These are phyloP conservation scores for Patella vulgata DNA, from an alignment of 1,140 invertebrate species.

Conservation along the genomic window DNA sequence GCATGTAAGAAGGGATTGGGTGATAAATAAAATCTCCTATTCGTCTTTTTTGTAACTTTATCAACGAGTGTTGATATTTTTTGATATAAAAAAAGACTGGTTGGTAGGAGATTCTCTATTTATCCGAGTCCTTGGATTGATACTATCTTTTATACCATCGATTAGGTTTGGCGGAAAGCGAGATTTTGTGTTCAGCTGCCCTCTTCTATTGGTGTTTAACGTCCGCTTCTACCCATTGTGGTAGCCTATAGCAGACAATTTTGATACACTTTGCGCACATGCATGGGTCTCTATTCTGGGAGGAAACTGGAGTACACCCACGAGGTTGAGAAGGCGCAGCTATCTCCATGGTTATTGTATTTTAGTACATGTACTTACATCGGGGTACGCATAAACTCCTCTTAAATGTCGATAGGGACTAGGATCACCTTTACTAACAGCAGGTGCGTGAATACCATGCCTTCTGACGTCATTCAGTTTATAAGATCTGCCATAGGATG, in stretches of 20 bases:
- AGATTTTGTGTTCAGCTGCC: no score
- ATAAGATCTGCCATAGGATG: constrained; percentile 90
- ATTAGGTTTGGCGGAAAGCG: neutral
- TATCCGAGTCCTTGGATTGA: neutral
- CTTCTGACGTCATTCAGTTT: constrained; percentile 78
- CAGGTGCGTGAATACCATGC: constrained; percentile 75
- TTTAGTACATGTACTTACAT: constrained; percentile 25
- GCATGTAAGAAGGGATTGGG: no score
- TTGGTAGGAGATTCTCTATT: neutral
- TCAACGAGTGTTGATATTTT: no score
- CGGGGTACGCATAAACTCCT: constrained; percentile 35
- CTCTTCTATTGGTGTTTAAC: neutral
- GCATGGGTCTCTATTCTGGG: neutral
- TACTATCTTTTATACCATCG: neutral
- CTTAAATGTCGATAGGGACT: constrained; percentile 28
- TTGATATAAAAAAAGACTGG: no score
- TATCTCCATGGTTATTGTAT: no score
- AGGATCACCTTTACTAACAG: constrained; percentile 73
- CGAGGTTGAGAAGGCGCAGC: neutral
- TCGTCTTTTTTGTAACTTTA: no score
- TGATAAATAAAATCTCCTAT: no score
- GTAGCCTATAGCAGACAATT: neutral
- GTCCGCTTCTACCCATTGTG: neutral
- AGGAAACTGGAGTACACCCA: neutral
- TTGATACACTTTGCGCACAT: neutral